A percentile compares a stretch with the other conserved stretches of the same genome.
Conservation (phyloP, 2,113 vertebrate species). For the Bujurquina vittata region DNA sequence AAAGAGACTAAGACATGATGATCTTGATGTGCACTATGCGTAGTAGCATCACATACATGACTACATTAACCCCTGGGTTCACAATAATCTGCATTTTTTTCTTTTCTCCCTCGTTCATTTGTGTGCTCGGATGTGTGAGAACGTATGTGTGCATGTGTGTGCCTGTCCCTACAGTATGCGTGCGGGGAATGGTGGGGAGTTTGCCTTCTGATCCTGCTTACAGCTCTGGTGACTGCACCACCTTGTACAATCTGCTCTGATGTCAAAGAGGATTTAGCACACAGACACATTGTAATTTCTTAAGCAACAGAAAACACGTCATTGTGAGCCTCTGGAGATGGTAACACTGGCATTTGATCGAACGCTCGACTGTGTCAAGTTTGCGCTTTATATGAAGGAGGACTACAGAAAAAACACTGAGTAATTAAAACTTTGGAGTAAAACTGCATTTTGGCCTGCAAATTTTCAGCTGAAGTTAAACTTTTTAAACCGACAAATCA, state of each 20-base stretch:
- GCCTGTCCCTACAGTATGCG: slow-evolving; percentile 34
- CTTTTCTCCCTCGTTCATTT: slow-evolving; percentile 8
- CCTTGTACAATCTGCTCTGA: slow-evolving; percentile 68
- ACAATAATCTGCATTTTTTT: slow-evolving; percentile 1
- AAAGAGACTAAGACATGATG: slow-evolving; percentile 6
- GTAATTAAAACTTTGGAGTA: not conserved
- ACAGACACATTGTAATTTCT: slow-evolving; percentile 60
- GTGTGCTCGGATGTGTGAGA: slow-evolving; percentile 22
- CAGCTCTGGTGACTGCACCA: slow-evolving; percentile 67
- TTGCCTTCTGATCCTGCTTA: slow-evolving; percentile 74
- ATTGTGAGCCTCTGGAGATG: slow-evolving; percentile 38
- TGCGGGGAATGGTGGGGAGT: slow-evolving; percentile 46
- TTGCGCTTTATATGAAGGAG: not conserved
- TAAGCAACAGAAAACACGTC: slow-evolving; percentile 53
- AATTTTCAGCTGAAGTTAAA: not conserved
- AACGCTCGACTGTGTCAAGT: slow-evolving; percentile 1
- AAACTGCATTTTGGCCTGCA: not conserved
- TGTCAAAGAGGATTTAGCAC: slow-evolving; percentile 71
- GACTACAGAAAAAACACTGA: not conserved
- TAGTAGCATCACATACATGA: not conserved
- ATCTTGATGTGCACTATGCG: not conserved
- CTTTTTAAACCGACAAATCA: not conserved
- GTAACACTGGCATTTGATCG: slow-evolving; percentile 41
- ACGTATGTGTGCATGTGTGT: slow-evolving; percentile 8
- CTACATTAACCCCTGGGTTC: not conserved